phyloP scores from a whole-genome alignment of 2,113 vertebrate genomes.

The Mystacornis crossleyi region DNA sequence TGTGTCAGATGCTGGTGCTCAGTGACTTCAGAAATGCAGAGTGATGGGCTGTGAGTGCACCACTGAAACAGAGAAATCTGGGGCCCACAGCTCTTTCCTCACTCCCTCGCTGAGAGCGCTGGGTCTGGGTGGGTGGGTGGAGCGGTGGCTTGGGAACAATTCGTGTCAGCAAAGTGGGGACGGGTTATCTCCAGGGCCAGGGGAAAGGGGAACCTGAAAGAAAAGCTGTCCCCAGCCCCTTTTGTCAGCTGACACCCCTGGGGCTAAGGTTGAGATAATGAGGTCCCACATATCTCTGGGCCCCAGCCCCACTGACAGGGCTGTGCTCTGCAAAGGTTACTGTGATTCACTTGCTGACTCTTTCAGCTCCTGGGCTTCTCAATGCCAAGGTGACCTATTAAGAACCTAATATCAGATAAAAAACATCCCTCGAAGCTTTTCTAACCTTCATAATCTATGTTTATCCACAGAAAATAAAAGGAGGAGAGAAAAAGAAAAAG shows the following conservation, averaged over 20 bases:
- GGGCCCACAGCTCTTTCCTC: neutral
- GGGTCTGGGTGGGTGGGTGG: neutral
- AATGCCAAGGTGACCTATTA: constrained; percentile 67
- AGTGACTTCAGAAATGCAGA: neutral
- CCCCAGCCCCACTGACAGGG: constrained; percentile 7
- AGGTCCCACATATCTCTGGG: constrained; percentile 38
- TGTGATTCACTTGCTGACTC: constrained; percentile 44
- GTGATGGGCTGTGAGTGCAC: neutral
- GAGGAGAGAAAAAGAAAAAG: neutral
- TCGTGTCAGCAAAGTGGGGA: neutral
- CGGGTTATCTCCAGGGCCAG: neutral
- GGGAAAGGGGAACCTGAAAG: neutral
- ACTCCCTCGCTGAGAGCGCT: neutral
- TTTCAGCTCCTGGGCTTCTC: constrained; percentile 38
- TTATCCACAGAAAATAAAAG: constrained; percentile 13
- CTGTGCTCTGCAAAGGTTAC: constrained; percentile 42
- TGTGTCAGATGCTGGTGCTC: neutral
- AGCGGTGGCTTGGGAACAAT: neutral
- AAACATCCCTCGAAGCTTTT: constrained; percentile 38
- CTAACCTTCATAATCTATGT: constrained; percentile 57
- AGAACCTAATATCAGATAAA: constrained; percentile 62
- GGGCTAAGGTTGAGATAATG: constrained; percentile 20
- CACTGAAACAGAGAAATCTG: neutral
- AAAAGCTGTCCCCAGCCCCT: neutral
- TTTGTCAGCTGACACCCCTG: neutral